These are phyloP conservation scores for Leptinotarsa juncta DNA, from an alignment of 2,888 invertebrate genomes.

Conservation along the genomic window DNA sequence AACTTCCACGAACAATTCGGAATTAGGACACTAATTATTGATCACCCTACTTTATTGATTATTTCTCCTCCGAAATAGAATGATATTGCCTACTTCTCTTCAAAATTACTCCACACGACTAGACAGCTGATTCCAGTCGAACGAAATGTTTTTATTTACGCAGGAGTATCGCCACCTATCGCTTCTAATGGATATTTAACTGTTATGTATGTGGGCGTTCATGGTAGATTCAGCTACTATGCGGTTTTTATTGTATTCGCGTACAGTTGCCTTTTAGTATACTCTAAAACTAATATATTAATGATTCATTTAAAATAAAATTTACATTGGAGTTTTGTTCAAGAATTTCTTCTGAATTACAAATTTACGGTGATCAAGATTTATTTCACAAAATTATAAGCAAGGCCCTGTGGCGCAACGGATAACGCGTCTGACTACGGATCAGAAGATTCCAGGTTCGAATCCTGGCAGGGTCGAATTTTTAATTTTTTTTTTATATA, in stretches of 20 bases:
- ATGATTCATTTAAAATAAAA: too few relatives aligned
- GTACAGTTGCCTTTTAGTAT: too few relatives aligned
- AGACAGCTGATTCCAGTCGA: slow-evolving; percentile 37
- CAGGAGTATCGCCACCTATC: slow-evolving; percentile 33
- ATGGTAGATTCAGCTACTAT: not conserved
- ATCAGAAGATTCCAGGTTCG: slow-evolving; percentile 71
- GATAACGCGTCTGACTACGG: slow-evolving; percentile 72
- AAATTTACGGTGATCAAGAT: too few relatives aligned
- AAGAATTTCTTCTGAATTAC: too few relatives aligned
- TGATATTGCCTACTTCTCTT: not conserved
- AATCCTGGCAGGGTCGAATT: slow-evolving; percentile 69
- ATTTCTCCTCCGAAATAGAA: slow-evolving; percentile 28
- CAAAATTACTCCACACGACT: not conserved
- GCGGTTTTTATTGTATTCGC: too few relatives aligned
- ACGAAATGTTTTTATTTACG: slow-evolving; percentile 37
- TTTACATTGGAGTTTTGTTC: too few relatives aligned
- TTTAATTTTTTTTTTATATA: slow-evolving; percentile 42
- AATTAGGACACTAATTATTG: slow-evolving; percentile 34
- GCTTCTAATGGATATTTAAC: not conserved
- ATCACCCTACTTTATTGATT: slow-evolving; percentile 45
- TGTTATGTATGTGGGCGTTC: not conserved
- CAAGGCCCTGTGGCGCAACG: slow-evolving; percentile 70
- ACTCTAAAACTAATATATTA: too few relatives aligned
- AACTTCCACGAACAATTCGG: slow-evolving; percentile 11
- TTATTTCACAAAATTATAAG: not conserved